Evolutionary conservation across 2,888 invertebrate genomes (phyloP).

Genomic region (Therioaphis trifolii): DNA sequence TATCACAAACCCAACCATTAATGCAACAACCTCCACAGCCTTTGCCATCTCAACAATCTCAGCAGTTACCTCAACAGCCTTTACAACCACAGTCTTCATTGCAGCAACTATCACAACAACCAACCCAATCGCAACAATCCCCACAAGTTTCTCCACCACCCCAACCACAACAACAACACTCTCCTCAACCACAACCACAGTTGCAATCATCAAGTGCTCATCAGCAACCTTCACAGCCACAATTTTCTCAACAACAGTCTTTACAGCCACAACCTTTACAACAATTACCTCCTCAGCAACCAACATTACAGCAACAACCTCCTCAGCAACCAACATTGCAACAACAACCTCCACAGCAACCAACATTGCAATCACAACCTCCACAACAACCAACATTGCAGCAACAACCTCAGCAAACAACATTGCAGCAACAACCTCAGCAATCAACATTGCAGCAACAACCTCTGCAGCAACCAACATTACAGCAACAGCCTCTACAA

Average conservation of each 20-base stretch:
- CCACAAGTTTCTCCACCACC: too few species aligned
- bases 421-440: background rate
- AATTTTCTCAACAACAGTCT: background rate
- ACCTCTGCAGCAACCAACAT: background rate
- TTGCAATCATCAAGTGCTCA: too few species aligned
- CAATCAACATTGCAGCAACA: background rate
- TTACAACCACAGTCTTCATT: background rate
- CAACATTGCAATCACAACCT: background rate
- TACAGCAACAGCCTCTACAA: background rate
- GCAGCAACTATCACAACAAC: background rate
- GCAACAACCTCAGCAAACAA: background rate
- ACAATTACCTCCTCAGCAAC: background rate
- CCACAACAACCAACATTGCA: conserved; percentile 6
- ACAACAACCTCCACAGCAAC: conserved; percentile 13
- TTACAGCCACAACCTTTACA: conserved; percentile 5
- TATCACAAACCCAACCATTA: background rate
- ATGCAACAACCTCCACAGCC: background rate
- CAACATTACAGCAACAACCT: background rate
- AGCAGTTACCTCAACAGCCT: background rate
- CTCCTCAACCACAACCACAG: background rate
- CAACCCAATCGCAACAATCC: too few species aligned
- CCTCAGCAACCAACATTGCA: background rate
- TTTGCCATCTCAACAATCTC: background rate
- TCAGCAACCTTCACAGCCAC: conserved; percentile 9
- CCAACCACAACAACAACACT: background rate